A percentile compares a stretch with the other conserved stretches of the same genome.
phyloP scores from a whole-genome alignment of 2,797 vertebrate genomes.

The Pseudocheirus occidentalis region DNA sequence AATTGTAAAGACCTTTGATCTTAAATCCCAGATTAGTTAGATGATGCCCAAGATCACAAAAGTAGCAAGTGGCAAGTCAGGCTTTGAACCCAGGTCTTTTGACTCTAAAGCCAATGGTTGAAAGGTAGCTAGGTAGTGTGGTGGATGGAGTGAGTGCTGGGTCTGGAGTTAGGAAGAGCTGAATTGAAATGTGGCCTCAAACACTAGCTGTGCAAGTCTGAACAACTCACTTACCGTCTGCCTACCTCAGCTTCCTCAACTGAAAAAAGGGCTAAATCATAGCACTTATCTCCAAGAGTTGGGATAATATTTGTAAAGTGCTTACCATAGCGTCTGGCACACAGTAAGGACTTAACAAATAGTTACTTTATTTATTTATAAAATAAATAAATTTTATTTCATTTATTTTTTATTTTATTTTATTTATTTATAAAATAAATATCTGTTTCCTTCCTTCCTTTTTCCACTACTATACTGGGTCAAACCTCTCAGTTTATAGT shows the following conservation, averaged over 20 bases:
- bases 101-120: not conserved
- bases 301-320: not conserved
- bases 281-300: not conserved
- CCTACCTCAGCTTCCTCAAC: not conserved
- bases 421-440: not conserved
- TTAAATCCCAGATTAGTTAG: not conserved
- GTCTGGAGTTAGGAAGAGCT: not conserved
- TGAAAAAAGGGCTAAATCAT: not conserved
- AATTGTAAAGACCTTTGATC: not conserved
- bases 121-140: not conserved
- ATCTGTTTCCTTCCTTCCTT: not conserved
- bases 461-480: not conserved
- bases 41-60: not conserved
- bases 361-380: not conserved
- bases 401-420: not conserved
- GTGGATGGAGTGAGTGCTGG: not conserved
- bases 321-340: not conserved
- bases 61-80: not conserved
- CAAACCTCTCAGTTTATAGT: not conserved
- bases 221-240: not conserved
- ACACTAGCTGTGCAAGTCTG: not conserved
- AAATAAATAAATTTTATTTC: not conserved
- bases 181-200: not conserved
- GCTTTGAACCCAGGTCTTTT: not conserved
- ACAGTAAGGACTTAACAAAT: not conserved